Base-by-base conservation (phyloP, 37 sponge, comb jelly and placozoan genomes). In the Bolinopsis microptera region DNA sequence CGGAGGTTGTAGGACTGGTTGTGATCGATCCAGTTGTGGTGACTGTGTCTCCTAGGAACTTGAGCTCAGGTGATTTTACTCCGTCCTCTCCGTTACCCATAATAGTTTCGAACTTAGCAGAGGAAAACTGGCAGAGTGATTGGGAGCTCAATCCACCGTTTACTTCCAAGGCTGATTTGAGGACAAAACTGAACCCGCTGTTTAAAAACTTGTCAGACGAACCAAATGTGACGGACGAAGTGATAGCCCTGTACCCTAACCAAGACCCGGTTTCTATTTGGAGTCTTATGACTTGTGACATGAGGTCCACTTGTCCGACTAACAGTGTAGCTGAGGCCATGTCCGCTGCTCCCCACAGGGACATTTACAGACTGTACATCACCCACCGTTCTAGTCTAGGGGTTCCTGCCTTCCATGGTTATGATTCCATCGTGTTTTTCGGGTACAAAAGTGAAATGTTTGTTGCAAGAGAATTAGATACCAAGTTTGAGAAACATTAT, bases 1-100 rank as follows among this genome's bases (percentile, higher is more conserved):
- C 31, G 0, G 90, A 86, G 35, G 1, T 24, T 40, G 28, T 86
- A 0, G 90, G 90, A 2, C 23, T 39, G n/a, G 26, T 86, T 8
- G 26, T 86, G 90, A 86, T 27, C 1, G 90, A 86, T 41, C 90
- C 90, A 30, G 39, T 30, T 40, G 90, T 86, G 25, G 41, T 41
- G 0, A 23, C 90, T 16, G 61, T 41, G 61, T 24, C 41, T 13
- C 61, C 90, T 1, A 28, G 90, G 90, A 48, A 86, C 1, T 34
- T 86, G 26, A 3, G 16, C 0, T 23, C 61, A 23, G 90, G 48
- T 39, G 61, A 39, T 27, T 86, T 86, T 34, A 38, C n/a, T 26
- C 90, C 90, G 26, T n/a, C 48, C 26, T 38, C 40, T n/a, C 61
- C 61, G n/a, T 3, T 86, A 5, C 25, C 40, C 1, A 41, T 86